A percentile compares a stretch with the other conserved stretches of the same genome.
phyloP scores from a whole-genome alignment of 2,113 vertebrate genomes.

The Carassius carassius region DNA sequence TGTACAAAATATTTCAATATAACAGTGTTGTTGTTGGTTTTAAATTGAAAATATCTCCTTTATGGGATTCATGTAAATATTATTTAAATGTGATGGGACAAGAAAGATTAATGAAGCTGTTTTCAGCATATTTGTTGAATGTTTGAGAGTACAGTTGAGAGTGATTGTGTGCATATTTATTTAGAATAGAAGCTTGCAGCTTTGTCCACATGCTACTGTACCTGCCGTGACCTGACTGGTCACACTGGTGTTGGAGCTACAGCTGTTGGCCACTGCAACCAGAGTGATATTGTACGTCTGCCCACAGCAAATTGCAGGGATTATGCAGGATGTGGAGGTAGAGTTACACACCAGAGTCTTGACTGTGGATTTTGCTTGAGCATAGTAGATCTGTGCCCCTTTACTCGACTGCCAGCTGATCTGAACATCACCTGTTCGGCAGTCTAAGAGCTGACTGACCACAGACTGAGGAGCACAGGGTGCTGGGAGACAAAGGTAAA shows the following conservation, averaged over 20 bases:
- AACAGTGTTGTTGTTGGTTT: too few species aligned
- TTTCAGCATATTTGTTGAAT: too few species aligned
- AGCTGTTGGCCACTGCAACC: conserved; percentile 38
- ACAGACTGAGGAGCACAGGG: conserved; percentile 53
- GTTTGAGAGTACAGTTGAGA: too few species aligned
- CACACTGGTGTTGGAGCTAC: conserved; percentile 46
- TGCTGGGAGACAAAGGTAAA: conserved; percentile 33
- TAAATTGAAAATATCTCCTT: too few species aligned
- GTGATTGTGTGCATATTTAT: background rate
- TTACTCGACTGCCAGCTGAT: conserved; percentile 48
- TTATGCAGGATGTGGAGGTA: conserved; percentile 27
- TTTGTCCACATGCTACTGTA: background rate
- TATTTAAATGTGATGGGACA: too few species aligned
- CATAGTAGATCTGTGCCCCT: conserved; percentile 48
- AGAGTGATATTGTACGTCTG: conserved; percentile 54
- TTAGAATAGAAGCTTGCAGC: too few species aligned
- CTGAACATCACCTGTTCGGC: conserved; percentile 36
- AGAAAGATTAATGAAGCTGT: too few species aligned
- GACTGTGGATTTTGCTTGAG: conserved; percentile 21
- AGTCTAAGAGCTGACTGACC: conserved; percentile 36
- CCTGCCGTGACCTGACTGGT: background rate
- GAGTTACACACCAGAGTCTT: conserved; percentile 16
- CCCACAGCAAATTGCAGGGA: conserved; percentile 50
- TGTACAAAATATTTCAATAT: too few species aligned
- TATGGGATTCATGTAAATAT: too few species aligned